Evolutionary conservation across 2,113 vertebrate genomes (phyloP), one percentile per base, ranked within the genome.

Genomic region (Heteronetta atricapilla): DNA sequence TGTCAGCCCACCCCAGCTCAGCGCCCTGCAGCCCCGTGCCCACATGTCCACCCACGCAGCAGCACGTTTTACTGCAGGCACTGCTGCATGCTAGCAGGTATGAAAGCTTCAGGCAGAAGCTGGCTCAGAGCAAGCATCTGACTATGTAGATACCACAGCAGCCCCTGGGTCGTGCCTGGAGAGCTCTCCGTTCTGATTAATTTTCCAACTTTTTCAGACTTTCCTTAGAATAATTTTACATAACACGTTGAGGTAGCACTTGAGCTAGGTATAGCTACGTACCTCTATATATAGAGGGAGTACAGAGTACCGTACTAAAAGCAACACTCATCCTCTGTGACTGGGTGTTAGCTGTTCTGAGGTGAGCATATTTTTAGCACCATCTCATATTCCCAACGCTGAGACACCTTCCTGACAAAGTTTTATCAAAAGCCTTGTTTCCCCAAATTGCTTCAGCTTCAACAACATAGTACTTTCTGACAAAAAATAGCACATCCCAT

Each of bases 181-280:
- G 90, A 95, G 44, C 72, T 66, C 63, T 83, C 56, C 46, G 25
- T 29, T 92, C 4, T 0, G 46, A 66, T 77, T 66, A 34, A 12
- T 80, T 87, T 73, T 69, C 86, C 88, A 80, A 93, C 55, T 94
- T 94, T 89, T 69, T 87, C 78, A 85, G 66, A 72, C 67, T 96
- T 95, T 73, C 72, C 79, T 77, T 53, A 36, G 86, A 74, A 79
- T 81, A 83, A 63, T 88, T 95, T 86, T 83, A 59, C 29, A 52
- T 83, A 88, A 78, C 36, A 34, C 55, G 33, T 55, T 67, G n/a
- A 48, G 40, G 29, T 70, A 38, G 52, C 44, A 78, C 60, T 81
- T 70, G 60, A 74, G 76, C 55, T 46, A 64, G 67, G 23, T 48
- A 36, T 23, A 85, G 74, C 67, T 76, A 46, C 29, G 8, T 42